Evolutionary conservation across 53 echinoderm and acorn worm species (phyloP).

Genomic region (Arbacia lixula): DNA sequence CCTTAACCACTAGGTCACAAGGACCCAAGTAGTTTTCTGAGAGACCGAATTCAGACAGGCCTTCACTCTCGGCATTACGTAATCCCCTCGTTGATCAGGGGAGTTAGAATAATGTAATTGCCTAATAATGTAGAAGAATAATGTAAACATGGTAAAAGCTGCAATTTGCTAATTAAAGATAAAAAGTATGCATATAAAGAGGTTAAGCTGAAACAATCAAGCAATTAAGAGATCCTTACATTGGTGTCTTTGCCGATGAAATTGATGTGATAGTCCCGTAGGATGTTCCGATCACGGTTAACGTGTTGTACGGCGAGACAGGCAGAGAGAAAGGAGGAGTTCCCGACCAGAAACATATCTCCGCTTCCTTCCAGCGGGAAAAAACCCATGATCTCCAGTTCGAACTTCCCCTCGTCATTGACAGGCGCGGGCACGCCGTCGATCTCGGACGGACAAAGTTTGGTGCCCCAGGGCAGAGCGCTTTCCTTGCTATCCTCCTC

Average conservation of each 20-base stretch:
- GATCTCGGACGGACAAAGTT: slow-evolving; percentile 21
- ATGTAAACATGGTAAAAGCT: too few relatives aligned
- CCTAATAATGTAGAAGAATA: too few relatives aligned
- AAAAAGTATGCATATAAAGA: background rate
- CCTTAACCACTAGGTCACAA: too few relatives aligned
- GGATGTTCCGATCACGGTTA: slow-evolving; percentile 61
- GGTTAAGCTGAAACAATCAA: background rate
- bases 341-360: slow-evolving; percentile 19
- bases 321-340: slow-evolving; percentile 32
- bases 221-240: too few relatives aligned
- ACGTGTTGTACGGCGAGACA: slow-evolving; percentile 72
- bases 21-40: too few relatives aligned
- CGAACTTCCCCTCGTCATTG: slow-evolving; percentile 24
- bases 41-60: too few relatives aligned
- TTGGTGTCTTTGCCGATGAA: slow-evolving; percentile 65
- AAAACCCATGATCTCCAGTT: slow-evolving; percentile 50
- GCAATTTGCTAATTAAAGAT: too few relatives aligned
- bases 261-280: slow-evolving; percentile 66
- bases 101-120: too few relatives aligned
- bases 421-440: slow-evolving; percentile 39
- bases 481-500: background rate
- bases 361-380: slow-evolving; percentile 35
- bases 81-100: too few relatives aligned
- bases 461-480: background rate
- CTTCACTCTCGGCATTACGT: too few relatives aligned